These are phyloP conservation scores for Callorhinus ursinus DNA, from an alignment of 2,113 vertebrate genomes.

Conservation along the genomic window DNA sequence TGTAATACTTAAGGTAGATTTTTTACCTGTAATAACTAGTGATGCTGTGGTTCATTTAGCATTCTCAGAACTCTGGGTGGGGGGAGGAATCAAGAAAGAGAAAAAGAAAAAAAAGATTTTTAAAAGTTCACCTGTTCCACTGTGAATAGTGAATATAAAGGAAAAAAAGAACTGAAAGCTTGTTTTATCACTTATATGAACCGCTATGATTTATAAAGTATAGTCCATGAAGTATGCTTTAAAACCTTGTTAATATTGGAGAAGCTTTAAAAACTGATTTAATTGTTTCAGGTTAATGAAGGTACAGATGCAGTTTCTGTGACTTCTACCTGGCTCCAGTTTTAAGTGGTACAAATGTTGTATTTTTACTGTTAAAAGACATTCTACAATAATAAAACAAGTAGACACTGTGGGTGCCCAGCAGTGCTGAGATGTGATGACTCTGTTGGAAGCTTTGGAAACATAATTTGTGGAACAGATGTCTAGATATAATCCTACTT, in stretches of 20 bases:
- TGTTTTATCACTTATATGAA: slow-evolving; percentile 89
- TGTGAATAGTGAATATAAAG: slow-evolving; percentile 93
- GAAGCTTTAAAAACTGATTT: slow-evolving; percentile 95
- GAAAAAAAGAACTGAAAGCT: slow-evolving; percentile 86
- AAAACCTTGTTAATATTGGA: slow-evolving; percentile 91
- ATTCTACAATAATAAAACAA: slow-evolving; percentile 98
- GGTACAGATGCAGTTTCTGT: slow-evolving; percentile 99
- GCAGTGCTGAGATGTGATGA: slow-evolving; percentile 96
- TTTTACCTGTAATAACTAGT: slow-evolving; percentile 88
- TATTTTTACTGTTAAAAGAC: slow-evolving; percentile 99
- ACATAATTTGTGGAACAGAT: slow-evolving; percentile 94
- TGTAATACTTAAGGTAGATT: slow-evolving; percentile 87
- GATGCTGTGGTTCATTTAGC: slow-evolving; percentile 90
- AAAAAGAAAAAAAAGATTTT: neutral
- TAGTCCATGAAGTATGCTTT: slow-evolving; percentile 93
- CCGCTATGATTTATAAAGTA: slow-evolving; percentile 90
- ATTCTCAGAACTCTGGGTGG: slow-evolving; percentile 85
- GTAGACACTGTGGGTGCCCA: slow-evolving; percentile 92
- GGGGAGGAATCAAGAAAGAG: neutral
- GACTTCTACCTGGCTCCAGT: slow-evolving; percentile 97
- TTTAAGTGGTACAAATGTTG: slow-evolving; percentile 99
- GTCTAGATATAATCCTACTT: slow-evolving; percentile 96
- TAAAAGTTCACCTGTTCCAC: slow-evolving; percentile 88
- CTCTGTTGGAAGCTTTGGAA: slow-evolving; percentile 94
- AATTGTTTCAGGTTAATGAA: slow-evolving; percentile 93